Conservation (phyloP, 2,113 vertebrate species). For the Colaptes auratus region DNA sequence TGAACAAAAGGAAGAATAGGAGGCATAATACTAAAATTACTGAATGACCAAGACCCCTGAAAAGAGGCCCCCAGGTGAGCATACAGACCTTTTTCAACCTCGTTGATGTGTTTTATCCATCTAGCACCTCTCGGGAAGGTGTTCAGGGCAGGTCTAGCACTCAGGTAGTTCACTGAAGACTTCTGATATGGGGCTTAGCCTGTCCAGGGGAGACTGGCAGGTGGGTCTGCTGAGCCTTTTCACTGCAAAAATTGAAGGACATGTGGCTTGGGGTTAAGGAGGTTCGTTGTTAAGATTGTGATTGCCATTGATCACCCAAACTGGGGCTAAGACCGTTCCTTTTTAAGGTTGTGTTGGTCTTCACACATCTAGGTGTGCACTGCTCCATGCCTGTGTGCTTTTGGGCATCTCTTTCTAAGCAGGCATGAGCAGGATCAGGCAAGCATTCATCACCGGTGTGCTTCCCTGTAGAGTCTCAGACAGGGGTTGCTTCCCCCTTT, state of each 20-base stretch:
- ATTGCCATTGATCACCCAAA: background rate
- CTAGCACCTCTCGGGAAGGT: background rate
- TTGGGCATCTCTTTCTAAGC: background rate
- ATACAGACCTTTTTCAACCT: background rate
- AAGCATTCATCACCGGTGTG: rapidly evolving
- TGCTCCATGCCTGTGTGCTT: background rate
- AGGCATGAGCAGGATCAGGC: background rate
- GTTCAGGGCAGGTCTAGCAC: background rate
- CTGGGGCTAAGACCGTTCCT: background rate
- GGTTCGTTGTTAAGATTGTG: background rate
- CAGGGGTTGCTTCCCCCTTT: background rate
- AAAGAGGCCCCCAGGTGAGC: background rate
- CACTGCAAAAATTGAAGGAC: background rate
- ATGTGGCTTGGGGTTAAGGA: background rate
- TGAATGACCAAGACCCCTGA: background rate
- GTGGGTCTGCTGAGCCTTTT: background rate
- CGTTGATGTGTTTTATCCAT: background rate
- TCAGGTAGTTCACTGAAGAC: background rate
- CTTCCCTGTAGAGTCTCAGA: background rate
- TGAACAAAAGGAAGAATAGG: background rate
- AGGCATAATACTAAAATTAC: background rate
- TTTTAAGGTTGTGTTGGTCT: background rate
- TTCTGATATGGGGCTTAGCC: background rate
- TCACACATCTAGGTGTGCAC: background rate
- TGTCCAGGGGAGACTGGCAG: background rate